phyloP scores from a whole-genome alignment of 2,113 vertebrate species.

The Myotis yumanensis region DNA sequence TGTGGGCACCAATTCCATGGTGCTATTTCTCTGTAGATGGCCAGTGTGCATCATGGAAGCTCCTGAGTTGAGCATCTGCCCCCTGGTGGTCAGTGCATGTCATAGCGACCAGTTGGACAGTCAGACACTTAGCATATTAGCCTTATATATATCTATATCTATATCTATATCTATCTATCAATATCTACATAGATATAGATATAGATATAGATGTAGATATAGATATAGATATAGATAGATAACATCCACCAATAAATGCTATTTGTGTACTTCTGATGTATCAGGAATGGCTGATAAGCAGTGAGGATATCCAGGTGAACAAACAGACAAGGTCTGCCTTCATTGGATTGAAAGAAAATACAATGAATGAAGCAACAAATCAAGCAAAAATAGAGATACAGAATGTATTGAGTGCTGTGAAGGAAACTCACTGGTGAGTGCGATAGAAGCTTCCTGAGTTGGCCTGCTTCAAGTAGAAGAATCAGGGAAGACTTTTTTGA shows the following conservation, averaged over 20 bases:
- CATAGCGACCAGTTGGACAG: too few relatives aligned
- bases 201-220: too few relatives aligned
- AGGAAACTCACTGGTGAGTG: background rate
- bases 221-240: too few relatives aligned
- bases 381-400: background rate
- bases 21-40: too few relatives aligned
- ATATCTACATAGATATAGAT: too few relatives aligned
- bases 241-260: background rate
- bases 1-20: too few relatives aligned
- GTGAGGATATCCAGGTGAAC: background rate
- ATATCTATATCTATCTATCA: too few relatives aligned
- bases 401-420: background rate
- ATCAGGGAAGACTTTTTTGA: background rate
- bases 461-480: background rate
- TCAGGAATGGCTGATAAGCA: background rate
- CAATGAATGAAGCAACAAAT: background rate
- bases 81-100: too few relatives aligned
- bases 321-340: background rate
- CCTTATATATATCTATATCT: too few relatives aligned
- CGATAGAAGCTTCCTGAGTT: background rate
- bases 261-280: background rate
- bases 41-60: too few relatives aligned
- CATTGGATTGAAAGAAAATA: background rate
- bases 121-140: too few relatives aligned
- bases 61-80: too few relatives aligned